These are phyloP conservation scores for Tor tambroides DNA, from an alignment of 2,113 vertebrate species.

Conservation along the genomic window DNA sequence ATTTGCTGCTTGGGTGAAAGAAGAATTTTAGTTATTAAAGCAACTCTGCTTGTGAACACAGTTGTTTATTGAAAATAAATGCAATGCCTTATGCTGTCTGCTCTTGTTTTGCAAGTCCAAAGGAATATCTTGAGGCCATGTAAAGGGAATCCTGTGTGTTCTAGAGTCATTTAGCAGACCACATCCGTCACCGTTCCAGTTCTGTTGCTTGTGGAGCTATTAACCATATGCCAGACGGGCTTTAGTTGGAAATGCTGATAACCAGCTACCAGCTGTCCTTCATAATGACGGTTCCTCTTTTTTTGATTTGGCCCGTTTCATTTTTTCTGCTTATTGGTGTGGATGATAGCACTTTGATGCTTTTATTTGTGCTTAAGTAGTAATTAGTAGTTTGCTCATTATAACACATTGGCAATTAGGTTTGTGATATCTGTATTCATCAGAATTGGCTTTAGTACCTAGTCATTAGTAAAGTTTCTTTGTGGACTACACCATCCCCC, in stretches of 20 bases:
- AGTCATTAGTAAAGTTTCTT: neutral
- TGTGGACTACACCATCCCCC: neutral
- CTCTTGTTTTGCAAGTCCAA: neutral
- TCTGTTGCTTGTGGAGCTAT: conserved; percentile 35
- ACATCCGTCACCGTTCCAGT: neutral
- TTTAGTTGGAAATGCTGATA: conserved; percentile 22
- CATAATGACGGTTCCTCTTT: neutral
- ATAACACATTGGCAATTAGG: neutral
- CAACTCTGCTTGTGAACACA: neutral
- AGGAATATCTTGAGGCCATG: conserved; percentile 32
- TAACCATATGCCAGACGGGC: conserved; percentile 27
- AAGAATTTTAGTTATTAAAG: conserved; percentile 51
- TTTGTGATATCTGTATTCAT: neutral
- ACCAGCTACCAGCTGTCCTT: conserved; percentile 41
- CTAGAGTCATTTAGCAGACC: conserved; percentile 26
- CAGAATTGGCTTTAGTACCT: neutral
- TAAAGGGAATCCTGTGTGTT: conserved; percentile 2
- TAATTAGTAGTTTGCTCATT: neutral
- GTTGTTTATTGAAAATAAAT: neutral
- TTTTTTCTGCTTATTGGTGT: neutral
- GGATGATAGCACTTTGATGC: neutral
- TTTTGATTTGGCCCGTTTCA: neutral
- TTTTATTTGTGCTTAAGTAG: neutral
- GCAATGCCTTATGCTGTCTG: neutral
- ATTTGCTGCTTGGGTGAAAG: conserved; percentile 66